phyloP scores from a whole-genome alignment of 37 sponge, comb jelly and placozoan species.

The Oscarella lobularis region DNA sequence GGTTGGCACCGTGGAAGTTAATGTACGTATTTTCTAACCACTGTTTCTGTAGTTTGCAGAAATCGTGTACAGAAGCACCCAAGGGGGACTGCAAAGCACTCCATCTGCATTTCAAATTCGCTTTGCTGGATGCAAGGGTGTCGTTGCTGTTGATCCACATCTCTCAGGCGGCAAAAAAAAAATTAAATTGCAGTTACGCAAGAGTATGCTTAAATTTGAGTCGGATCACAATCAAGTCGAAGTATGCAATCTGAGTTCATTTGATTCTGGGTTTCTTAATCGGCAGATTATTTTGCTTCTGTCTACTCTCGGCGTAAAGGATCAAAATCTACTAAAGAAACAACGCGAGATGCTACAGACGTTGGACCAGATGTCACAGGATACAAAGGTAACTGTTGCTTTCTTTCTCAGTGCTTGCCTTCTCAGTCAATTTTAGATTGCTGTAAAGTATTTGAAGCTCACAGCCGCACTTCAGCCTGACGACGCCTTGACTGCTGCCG shows the following conservation, averaged over 20 bases:
- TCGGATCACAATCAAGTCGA: slow-evolving; percentile 14
- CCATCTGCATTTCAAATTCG: slow-evolving; percentile 28
- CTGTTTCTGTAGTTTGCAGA: too few species aligned
- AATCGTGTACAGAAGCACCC: too few species aligned
- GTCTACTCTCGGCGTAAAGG: slow-evolving; percentile 17
- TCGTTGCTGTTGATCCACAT: slow-evolving; percentile 18
- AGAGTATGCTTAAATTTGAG: slow-evolving; percentile 28
- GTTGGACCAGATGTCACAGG: neutral
- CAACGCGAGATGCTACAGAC: slow-evolving; percentile 4
- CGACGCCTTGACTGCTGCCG: too few species aligned
- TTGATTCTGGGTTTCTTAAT: slow-evolving; percentile 15
- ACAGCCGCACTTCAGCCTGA: too few species aligned
- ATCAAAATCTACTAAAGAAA: slow-evolving; percentile 10
- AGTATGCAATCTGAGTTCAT: slow-evolving; percentile 8
- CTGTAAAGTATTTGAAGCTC: too few species aligned
- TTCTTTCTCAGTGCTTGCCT: too few species aligned
- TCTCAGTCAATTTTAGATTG: too few species aligned
- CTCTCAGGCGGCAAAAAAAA: neutral
- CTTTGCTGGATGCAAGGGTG: slow-evolving; percentile 28
- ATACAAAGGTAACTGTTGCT: too few species aligned
- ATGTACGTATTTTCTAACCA: too few species aligned
- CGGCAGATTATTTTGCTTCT: slow-evolving; percentile 21
- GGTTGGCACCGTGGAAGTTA: too few species aligned
- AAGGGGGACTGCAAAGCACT: too few species aligned
- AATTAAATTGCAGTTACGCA: slow-evolving; percentile 13